A percentile compares a stretch with the other conserved stretches of the same genome.
phyloP scores from a whole-genome alignment of 2,113 vertebrate genomes.

The Tenebrosternarchus preto region DNA sequence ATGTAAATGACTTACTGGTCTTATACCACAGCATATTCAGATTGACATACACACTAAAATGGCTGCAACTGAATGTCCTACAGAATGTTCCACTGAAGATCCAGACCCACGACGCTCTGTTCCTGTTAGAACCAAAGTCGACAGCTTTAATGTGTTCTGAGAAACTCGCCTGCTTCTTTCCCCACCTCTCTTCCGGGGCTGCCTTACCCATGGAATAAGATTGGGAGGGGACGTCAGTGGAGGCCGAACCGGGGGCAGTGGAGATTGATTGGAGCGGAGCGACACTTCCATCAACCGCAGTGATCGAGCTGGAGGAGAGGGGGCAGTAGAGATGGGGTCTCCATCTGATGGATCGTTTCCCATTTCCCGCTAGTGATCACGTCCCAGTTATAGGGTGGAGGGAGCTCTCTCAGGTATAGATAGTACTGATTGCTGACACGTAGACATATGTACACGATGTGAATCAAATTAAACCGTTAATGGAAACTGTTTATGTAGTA shows the following conservation, averaged over 20 bases:
- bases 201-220: conserved; percentile 23
- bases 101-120: not conserved
- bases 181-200: conserved; percentile 16
- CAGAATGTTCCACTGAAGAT: not conserved
- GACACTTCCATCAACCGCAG: conserved; percentile 47
- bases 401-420: conserved; percentile 18
- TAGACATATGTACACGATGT: not conserved
- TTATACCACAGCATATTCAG: not conserved
- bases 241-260: conserved; percentile 39
- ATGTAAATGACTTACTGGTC: not conserved
- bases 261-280: conserved; percentile 55
- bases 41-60: conserved; percentile 6
- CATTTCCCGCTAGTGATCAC: conserved; percentile 45
- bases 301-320: not conserved
- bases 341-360: conserved; percentile 54
- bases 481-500: too few species aligned
- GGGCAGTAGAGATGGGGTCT: conserved; percentile 54
- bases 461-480: not conserved
- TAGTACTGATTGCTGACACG: conserved; percentile 1
- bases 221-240: conserved; percentile 1
- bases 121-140: not conserved
- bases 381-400: conserved; percentile 11
- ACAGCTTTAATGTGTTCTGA: conserved; percentile 14
- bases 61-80: conserved; percentile 13
- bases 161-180: not conserved